Percentiles rank a stretch among this genome's conserved stretches.
Conservation (phyloP, 2,888 invertebrate species). For the Chrysotoxum bicinctum region DNA sequence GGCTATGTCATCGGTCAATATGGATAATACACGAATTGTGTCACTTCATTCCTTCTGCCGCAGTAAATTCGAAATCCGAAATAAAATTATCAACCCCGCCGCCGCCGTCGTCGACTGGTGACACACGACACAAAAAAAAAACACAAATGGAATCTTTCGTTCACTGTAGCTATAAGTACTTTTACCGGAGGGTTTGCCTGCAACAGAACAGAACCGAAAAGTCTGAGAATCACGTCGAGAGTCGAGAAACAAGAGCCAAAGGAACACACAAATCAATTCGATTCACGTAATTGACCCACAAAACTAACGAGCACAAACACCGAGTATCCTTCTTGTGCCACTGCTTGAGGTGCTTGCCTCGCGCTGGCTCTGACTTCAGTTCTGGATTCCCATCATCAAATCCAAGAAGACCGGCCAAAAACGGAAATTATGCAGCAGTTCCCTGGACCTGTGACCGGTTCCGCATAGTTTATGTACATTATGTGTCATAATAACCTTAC, state of each 20-base stretch:
- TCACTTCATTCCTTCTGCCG: constrained; percentile 53
- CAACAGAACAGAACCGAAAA: background rate
- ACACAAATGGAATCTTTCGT: background rate
- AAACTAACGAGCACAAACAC: constrained; percentile 56
- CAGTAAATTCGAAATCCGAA: constrained; percentile 15
- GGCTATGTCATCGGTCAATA: constrained; percentile 37
- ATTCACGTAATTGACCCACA: constrained; percentile 70
- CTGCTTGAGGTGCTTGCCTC: background rate
- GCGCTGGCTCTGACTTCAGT: background rate
- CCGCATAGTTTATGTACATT: constrained; percentile 48
- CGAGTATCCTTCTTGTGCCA: constrained; percentile 22
- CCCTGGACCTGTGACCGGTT: constrained; percentile 35
- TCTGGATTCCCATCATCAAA: background rate
- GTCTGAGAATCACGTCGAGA: background rate
- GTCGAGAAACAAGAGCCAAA: constrained; percentile 25
- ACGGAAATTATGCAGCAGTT: constrained; percentile 47
- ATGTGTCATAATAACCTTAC: constrained; percentile 49
- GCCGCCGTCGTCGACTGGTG: background rate
- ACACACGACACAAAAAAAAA: background rate
- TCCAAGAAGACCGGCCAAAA: constrained; percentile 43
- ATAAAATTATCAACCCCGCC: constrained; percentile 27
- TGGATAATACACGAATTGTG: constrained; percentile 49
- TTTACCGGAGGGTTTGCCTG: background rate
- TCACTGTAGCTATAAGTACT: background rate
- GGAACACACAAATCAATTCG: constrained; percentile 56